These are phyloP conservation scores for Dendrolimus pini DNA, from an alignment of 2,888 invertebrate genomes.

Conservation along the genomic window DNA sequence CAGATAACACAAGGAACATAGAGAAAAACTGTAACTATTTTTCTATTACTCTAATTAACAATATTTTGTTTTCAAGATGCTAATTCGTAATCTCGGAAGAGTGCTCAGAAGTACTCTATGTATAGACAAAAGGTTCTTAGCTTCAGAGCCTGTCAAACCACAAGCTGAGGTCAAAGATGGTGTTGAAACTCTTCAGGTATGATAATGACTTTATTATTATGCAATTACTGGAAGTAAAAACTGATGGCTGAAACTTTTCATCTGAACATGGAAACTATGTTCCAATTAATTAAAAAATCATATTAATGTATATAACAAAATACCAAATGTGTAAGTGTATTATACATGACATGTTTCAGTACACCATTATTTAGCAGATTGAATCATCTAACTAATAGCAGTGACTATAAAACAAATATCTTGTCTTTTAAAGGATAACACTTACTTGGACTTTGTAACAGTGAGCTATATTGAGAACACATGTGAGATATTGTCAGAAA, in stretches of 20 bases:
- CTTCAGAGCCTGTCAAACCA: slow-evolving; percentile 51
- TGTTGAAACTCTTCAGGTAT: slow-evolving; percentile 53
- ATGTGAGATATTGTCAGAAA: too few relatives aligned
- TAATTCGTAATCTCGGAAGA: slow-evolving; percentile 48
- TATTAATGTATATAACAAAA: background rate
- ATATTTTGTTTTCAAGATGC: slow-evolving; percentile 40
- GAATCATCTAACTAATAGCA: too few relatives aligned
- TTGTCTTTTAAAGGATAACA: too few relatives aligned
- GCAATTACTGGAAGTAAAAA: background rate
- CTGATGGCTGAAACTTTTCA: background rate
- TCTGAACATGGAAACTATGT: background rate
- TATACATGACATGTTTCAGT: too few relatives aligned
- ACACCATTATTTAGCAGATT: too few relatives aligned
- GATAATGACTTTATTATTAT: background rate
- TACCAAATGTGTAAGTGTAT: too few relatives aligned
- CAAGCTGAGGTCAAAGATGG: slow-evolving; percentile 38
- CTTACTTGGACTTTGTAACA: too few relatives aligned
- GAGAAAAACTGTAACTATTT: too few relatives aligned
- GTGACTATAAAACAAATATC: too few relatives aligned
- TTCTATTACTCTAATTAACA: background rate
- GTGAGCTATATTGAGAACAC: too few relatives aligned
- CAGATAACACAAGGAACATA: too few relatives aligned
- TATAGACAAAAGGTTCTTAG: slow-evolving; percentile 46
- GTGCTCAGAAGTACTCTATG: slow-evolving; percentile 48
- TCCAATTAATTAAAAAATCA: background rate